Conservation (phyloP, 53 echinoderm and acorn worm genomes). For the Antedon mediterranea region DNA sequence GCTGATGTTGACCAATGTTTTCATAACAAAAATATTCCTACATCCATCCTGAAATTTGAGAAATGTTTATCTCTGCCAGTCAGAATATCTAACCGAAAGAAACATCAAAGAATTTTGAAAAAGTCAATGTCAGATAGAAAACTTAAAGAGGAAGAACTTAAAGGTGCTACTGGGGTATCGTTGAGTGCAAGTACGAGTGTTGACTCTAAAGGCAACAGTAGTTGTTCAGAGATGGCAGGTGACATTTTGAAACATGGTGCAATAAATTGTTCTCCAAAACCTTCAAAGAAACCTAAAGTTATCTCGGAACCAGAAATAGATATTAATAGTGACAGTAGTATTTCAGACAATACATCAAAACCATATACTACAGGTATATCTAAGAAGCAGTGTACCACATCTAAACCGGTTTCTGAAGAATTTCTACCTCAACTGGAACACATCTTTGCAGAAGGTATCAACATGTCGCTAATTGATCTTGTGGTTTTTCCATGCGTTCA, state of each 20-base stretch:
- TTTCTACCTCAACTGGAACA: conserved; percentile 21
- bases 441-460: conserved; percentile 40
- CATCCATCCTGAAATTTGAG: conserved; percentile 26
- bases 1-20: conserved; percentile 17
- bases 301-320: not conserved
- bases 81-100: conserved; percentile 15
- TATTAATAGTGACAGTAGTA: not conserved
- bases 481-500: conserved; percentile 65
- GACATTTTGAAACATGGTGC: too few species aligned
- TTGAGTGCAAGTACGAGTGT: not conserved
- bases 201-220: not conserved
- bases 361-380: too few species aligned
- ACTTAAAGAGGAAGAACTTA: not conserved
- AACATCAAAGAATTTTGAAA: not conserved
- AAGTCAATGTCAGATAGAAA: not conserved
- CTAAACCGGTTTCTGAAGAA: not conserved
- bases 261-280: not conserved
- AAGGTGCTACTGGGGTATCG: not conserved
- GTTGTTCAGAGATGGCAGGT: too few species aligned
- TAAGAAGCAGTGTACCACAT: not conserved
- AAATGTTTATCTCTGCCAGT: conserved; percentile 23
- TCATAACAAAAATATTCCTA: conserved; percentile 3
- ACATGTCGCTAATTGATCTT: conserved; percentile 59
- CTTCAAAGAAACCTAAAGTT: not conserved
- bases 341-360: too few species aligned